Evolutionary conservation across 2,113 vertebrate genomes (phyloP), one percentile per base, ranked within the genome.

Genomic region (Spea multiplicata): DNA sequence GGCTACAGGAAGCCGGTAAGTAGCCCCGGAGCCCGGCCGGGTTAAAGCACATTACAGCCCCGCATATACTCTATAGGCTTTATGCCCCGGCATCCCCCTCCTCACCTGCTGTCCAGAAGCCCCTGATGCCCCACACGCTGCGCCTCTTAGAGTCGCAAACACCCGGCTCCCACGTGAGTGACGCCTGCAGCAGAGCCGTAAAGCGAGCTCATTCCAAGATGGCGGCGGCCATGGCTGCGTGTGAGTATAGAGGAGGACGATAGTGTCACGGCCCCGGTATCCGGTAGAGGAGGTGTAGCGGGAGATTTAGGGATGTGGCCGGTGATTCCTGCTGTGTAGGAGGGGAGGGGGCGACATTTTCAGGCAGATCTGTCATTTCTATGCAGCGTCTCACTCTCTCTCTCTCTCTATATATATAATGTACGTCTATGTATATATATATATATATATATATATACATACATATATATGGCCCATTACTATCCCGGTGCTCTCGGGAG

Each of bases 121-220:
- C 59, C 49, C 61, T 57, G 0, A 50, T 49, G 4, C 30, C 8
- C 61, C 48, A 12, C 55, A 70, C 76, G 59, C 46, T 65, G 59
- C 68, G 13, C 30, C 2, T 3, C 50, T 14, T 1, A 8, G 53
- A 66, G 76, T 79, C 76, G 76, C 52, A 79, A 79, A 78, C 44
- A 62, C 16, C 76, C 76, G 76, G 76, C 62, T 79, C 64, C 49
- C 76, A 79, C 71, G 76, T 79, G 59, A 77, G 69, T 64, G 10
- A 7, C 53, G 53, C 30, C 16, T 14, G 57, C 45, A 13, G 47
- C 9, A 46, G 12, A 48, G 76, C 12, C 70, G 76, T 79, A 79
- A 79, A 73, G 76, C 50, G 69, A 44, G 59, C 12, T 7, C 4
- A 52, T 3, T 55, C 59, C 59, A 73, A 79, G 70, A 79, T 79